A percentile compares a stretch with the other conserved stretches of the same genome.
These are phyloP conservation scores for Oxystoma pomonae DNA, from an alignment of 2,888 invertebrate genomes.

Conservation along the genomic window DNA sequence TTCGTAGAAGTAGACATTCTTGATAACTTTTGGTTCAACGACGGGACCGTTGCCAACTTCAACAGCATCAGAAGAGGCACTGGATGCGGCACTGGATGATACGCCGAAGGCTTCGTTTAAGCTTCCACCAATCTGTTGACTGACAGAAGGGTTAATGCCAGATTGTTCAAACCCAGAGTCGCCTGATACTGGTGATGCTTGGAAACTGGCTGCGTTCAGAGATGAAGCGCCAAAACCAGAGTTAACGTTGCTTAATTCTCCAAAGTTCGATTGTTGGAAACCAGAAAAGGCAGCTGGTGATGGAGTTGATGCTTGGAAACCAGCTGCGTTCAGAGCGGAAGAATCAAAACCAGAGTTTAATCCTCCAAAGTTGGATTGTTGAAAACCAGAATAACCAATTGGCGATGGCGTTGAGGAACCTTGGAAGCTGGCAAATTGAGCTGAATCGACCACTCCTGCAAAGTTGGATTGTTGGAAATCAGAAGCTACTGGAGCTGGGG, in stretches of 20 bases:
- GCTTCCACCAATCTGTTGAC: not conserved
- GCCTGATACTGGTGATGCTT: no score
- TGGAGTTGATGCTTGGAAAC: not conserved
- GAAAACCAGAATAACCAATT: not conserved
- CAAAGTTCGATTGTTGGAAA: no score
- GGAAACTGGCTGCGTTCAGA: no score
- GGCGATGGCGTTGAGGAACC: not conserved
- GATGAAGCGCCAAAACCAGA: no score
- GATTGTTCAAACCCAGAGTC: not conserved
- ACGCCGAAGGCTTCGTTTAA: not conserved
- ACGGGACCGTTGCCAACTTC: slow-evolving; percentile 10
- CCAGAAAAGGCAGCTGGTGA: not conserved
- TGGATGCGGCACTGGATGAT: not conserved
- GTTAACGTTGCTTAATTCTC: no score
- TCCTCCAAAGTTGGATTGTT: no score
- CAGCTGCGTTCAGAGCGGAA: not conserved
- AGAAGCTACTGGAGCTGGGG: not conserved
- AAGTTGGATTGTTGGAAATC: not conserved
- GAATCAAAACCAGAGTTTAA: no score
- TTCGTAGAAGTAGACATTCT: slow-evolving; percentile 15
- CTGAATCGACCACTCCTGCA: no score
- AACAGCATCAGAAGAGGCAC: not conserved
- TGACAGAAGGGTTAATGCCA: not conserved
- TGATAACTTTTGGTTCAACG: slow-evolving; percentile 14
- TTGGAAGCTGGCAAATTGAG: not conserved